Conservation (phyloP, 2,113 vertebrate species). For the Boleophthalmus pectinirostris region DNA sequence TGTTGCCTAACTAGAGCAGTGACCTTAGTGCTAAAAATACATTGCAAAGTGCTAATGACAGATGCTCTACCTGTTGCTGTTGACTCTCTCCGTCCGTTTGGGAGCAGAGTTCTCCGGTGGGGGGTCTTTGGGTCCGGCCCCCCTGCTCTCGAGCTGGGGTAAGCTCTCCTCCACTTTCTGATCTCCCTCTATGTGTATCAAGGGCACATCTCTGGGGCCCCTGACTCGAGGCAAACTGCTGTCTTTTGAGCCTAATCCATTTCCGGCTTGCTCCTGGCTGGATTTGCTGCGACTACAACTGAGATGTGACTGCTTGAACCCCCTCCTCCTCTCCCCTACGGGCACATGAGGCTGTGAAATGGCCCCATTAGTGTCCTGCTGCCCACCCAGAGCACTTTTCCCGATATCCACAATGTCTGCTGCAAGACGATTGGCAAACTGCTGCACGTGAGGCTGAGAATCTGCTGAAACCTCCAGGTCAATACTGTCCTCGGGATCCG, state of each 20-base stretch:
- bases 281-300: constrained; percentile 50
- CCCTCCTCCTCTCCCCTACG: constrained; percentile 67
- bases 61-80: constrained; percentile 74
- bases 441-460: constrained; percentile 78
- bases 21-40: constrained; percentile 2
- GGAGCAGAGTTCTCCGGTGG: constrained; percentile 46
- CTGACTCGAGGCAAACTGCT: constrained; percentile 26
- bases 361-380: constrained; percentile 76
- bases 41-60: background rate
- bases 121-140: constrained; percentile 53
- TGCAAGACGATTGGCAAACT: constrained; percentile 79
- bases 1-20: background rate
- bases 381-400: constrained; percentile 71
- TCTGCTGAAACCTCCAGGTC: constrained; percentile 73
- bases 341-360: constrained; percentile 62
- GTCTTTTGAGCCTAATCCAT: constrained; percentile 31
- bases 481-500: constrained; percentile 73
- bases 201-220: constrained; percentile 86
- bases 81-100: constrained; percentile 51
- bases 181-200: constrained; percentile 95
- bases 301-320: constrained; percentile 63
- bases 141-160: constrained; percentile 44
- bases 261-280: constrained; percentile 59
- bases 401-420: constrained; percentile 83
- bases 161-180: constrained; percentile 79